Base-by-base conservation (phyloP, 1,140 invertebrate genomes). In the Oryzaephilus surinamensis region DNA sequence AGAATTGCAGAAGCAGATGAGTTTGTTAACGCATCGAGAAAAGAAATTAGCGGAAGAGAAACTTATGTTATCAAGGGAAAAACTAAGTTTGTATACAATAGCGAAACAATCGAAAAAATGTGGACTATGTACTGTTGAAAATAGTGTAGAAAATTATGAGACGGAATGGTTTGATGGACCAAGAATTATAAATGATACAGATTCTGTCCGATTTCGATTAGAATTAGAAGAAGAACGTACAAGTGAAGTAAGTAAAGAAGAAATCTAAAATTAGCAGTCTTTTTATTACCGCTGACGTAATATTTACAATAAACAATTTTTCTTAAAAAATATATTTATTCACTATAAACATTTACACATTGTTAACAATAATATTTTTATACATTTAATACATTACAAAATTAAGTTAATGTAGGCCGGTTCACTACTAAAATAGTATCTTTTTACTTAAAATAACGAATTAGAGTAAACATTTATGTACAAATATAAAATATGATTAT, bases 1-100 rank as follows among this genome's bases (percentile, higher is more conserved):
- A 21, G 52, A 57, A 14, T 46, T 62, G 1, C 60, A 59, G 38
- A 41, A 35, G 6, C 56, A 60, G 29, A 38, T 58, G 12, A 17
- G 32, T 13, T 46, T 49, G 7, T 32, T 62, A 4, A 39, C 45
- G 0, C 45, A 32, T 4, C 45, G 55, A 14, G 59, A 62, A 28
- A 56, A 55, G 15, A 60, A 59, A 41, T 36, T 62, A 13, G 48
- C 58, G 0, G 58, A 62, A 35, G 60, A 62, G 30, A 60, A 62
- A 33, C 45, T 62, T 26, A 20, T 43, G 4, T 29, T 62, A 20
- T 58, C 56, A 8, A 60, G 52, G 29, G 59, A 61, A 46, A 41
- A 56, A 16, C 19, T 52, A 12, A 41, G 39, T 11, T 35, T 52
- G 29, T 50, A 55, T 23, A 44, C 48, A 4, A 34, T 44, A 3